Conservation (phyloP, 2,797 vertebrate species). For the Fistularia commersonii region DNA sequence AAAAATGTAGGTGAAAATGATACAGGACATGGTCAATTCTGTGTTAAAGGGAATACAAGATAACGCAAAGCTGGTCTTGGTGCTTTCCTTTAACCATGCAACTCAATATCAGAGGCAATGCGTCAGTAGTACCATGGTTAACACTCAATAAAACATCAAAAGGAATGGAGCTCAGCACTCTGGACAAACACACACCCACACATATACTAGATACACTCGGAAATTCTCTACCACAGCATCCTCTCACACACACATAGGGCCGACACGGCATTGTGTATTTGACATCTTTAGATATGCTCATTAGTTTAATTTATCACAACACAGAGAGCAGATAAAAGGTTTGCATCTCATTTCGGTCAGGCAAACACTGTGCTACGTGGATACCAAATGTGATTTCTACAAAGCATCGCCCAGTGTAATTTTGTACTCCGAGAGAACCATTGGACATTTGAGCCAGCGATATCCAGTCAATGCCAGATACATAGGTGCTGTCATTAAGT, state of each 20-base stretch:
- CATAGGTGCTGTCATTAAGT: slow-evolving; percentile 60
- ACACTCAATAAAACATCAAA: slow-evolving; percentile 81
- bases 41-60: slow-evolving; percentile 40
- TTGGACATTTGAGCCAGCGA: slow-evolving; percentile 35
- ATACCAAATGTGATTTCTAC: slow-evolving; percentile 44
- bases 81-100: slow-evolving; percentile 52
- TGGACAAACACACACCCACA: slow-evolving; percentile 62
- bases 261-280: slow-evolving; percentile 4
- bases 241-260: no score
- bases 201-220: slow-evolving; percentile 38
- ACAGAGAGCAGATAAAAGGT: slow-evolving; percentile 35
- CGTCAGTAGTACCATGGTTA: slow-evolving; percentile 63
- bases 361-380: slow-evolving; percentile 20
- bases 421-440: slow-evolving; percentile 31
- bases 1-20: slow-evolving; percentile 1
- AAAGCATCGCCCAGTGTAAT: slow-evolving; percentile 11
- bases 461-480: slow-evolving; percentile 24
- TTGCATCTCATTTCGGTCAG: slow-evolving; percentile 31
- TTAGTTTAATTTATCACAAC: slow-evolving; percentile 35
- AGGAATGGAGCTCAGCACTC: slow-evolving; percentile 59
- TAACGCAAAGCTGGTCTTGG: slow-evolving; percentile 46
- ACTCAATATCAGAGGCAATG: slow-evolving; percentile 56
- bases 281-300: slow-evolving; percentile 28
- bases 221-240: slow-evolving; percentile 11
- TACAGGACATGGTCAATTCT: slow-evolving; percentile 43